Percentiles rank a stretch among this genome's conserved stretches.
Evolutionary conservation across 2,113 vertebrate genomes (phyloP).

Genomic region (Lophotis ruficrista): DNA sequence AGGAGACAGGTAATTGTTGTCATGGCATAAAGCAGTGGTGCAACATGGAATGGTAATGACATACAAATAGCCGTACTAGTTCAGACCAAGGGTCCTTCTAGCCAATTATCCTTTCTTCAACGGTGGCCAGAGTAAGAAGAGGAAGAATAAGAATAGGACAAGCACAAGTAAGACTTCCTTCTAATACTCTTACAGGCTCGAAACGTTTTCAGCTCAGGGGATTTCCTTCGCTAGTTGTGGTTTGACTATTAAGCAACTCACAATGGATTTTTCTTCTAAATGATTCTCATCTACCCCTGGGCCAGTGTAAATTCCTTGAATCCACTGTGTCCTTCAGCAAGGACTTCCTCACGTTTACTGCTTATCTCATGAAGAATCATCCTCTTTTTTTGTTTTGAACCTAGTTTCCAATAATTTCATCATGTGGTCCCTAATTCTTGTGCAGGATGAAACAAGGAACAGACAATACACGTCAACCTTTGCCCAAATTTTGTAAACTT

Average conservation of each 20-base stretch:
- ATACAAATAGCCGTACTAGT: background rate
- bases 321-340: background rate
- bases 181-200: background rate
- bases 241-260: constrained; percentile 25
- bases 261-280: constrained; percentile 19
- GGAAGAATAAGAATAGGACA: constrained; percentile 57
- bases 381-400: background rate
- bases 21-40: background rate
- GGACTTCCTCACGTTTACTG: background rate
- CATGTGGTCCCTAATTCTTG: background rate
- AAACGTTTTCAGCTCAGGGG: constrained; percentile 41
- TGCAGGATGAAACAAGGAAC: background rate
- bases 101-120: background rate
- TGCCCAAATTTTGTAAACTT: background rate
- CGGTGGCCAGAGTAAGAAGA: background rate
- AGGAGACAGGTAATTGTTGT: background rate
- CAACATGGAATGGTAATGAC: background rate
- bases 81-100: background rate
- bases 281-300: background rate
- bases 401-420: background rate
- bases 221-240: constrained; percentile 24
- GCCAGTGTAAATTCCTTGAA: background rate
- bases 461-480: background rate
- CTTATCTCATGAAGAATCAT: background rate
- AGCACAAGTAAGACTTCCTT: constrained; percentile 34